Percentiles rank a stretch among this genome's conserved stretches.
Evolutionary conservation across 2,797 vertebrate species (phyloP).

Genomic region (Rhynchonycteris naso): DNA sequence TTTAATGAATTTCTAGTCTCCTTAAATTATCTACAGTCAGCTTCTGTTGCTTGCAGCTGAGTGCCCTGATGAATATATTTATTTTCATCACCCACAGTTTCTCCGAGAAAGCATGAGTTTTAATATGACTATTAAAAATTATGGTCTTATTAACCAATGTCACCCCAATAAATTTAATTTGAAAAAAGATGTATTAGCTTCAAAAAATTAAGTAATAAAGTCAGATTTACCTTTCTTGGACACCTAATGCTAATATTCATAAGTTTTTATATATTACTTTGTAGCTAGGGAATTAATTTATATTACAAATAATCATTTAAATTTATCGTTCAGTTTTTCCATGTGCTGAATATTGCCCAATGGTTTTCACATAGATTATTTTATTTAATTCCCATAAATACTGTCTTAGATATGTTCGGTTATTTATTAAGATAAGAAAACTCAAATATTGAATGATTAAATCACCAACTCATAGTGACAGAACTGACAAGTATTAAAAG

Average conservation of each 20-base stretch:
- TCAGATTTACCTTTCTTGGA: neutral
- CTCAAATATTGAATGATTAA: neutral
- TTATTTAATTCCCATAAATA: neutral
- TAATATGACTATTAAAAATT: neutral
- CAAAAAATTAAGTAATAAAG: neutral
- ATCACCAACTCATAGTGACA: neutral
- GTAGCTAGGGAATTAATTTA: neutral
- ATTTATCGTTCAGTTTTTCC: neutral
- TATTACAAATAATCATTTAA: neutral
- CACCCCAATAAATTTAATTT: neutral
- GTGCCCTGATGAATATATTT: neutral
- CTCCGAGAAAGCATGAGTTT: neutral
- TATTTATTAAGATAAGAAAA: neutral
- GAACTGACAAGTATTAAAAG: neutral
- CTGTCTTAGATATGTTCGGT: neutral
- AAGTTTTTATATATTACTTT: neutral
- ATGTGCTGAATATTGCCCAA: neutral
- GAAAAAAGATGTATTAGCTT: neutral
- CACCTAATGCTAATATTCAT: neutral
- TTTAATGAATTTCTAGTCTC: neutral
- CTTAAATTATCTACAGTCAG: neutral
- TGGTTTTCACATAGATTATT: neutral
- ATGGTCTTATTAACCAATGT: neutral
- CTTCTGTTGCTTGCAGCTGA: neutral
- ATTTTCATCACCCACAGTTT: neutral